Base-by-base conservation (phyloP, 2,113 vertebrate genomes). In the Macquaria ambigua region DNA sequence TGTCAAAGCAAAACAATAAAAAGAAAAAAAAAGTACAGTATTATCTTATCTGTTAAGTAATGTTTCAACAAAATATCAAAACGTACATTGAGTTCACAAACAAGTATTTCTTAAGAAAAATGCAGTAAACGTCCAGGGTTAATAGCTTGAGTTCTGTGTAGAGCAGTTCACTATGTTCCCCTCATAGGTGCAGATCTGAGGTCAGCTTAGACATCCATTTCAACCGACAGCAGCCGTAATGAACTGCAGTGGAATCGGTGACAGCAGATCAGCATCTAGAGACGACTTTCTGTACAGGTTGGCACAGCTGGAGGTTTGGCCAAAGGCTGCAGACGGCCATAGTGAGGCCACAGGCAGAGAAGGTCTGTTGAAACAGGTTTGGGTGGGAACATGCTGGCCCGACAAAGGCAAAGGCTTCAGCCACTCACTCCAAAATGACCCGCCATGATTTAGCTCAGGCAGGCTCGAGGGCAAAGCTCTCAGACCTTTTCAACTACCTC, bases 261-360 rank as follows among this genome's bases (percentile, higher is more conserved):
- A 90, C 83, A n/a, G 71, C 87, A 85, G 90, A 93, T 90, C 87
- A 16, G 84, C 84, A 87, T 68, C 82, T 78, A 79, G 76, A 86
- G 83, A 75, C 7, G 28, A 81, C 73, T 83, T 86, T 87, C 83
- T 90, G 75, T 84, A 90, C 90, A 89, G 83, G 78, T 84, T 87
- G 92, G 92, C 93, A 93, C 92, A 89, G 90, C 87, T 92, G 88
- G 89, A 90, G 89, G 83, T 90, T 87, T 87, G 90, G 87, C 90
- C 87, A 83, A 74, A 89, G 91, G 86, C 93, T 90, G 90, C 70
- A 75, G 87, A 81, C 80, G 76, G 90, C 90, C 85, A 52, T 59
- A 63, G 71, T 83, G 88, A 87, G 90, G 92, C 91, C 91, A 86
- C 85, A 89, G 93, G 90, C 90, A 63, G 90, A 92, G 74, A 84